A percentile compares a stretch with the other conserved stretches of the same genome.
These are phyloP conservation scores for Sebastiscus albofasciatus DNA, from an alignment of 2,797 vertebrate genomes.

Conservation along the genomic window DNA sequence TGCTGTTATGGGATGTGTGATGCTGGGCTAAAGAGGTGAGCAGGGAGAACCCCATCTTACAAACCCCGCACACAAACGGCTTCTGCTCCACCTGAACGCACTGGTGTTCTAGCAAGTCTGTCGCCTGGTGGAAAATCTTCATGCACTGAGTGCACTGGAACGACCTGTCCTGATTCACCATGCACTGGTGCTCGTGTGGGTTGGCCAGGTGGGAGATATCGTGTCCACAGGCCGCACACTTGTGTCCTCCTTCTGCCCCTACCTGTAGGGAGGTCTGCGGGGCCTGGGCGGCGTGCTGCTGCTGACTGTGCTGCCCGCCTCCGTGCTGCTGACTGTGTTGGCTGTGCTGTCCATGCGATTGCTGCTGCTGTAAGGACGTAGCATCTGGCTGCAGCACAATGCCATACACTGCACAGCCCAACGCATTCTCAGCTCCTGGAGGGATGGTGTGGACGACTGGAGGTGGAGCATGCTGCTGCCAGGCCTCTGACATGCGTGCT, in stretches of 20 bases:
- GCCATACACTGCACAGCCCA: conserved; percentile 96
- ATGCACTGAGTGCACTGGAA: conserved; percentile 99
- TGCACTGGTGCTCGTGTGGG: conserved; percentile 96
- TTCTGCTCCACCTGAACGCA: conserved; percentile 98
- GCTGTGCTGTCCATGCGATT: conserved; percentile 80
- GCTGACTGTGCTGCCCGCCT: conserved; percentile 75
- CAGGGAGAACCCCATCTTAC: conserved; percentile 99
- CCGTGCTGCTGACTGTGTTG: conserved; percentile 76
- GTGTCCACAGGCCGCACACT: conserved; percentile 94
- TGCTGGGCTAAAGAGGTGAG: conserved; percentile 96
- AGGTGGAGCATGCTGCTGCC: conserved; percentile 92
- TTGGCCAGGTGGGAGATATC: conserved; percentile 93
- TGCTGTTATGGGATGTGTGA: conserved; percentile 92
- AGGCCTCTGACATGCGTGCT: conserved; percentile 86
- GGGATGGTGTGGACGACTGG: conserved; percentile 92
- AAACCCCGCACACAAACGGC: conserved; percentile 96
- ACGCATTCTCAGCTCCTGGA: conserved; percentile 86
- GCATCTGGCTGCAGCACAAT: conserved; percentile 94
- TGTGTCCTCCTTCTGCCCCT: conserved; percentile 86
- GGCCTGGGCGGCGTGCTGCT: conserved; percentile 72
- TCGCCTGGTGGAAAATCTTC: conserved; percentile 98
- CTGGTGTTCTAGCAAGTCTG: conserved; percentile 95
- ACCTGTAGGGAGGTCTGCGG: conserved; percentile 83
- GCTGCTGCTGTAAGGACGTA: conserved; percentile 84
- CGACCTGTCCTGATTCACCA: conserved; percentile 93